Conservation (phyloP, 2,113 vertebrate species). For the Plotosus lineatus region DNA sequence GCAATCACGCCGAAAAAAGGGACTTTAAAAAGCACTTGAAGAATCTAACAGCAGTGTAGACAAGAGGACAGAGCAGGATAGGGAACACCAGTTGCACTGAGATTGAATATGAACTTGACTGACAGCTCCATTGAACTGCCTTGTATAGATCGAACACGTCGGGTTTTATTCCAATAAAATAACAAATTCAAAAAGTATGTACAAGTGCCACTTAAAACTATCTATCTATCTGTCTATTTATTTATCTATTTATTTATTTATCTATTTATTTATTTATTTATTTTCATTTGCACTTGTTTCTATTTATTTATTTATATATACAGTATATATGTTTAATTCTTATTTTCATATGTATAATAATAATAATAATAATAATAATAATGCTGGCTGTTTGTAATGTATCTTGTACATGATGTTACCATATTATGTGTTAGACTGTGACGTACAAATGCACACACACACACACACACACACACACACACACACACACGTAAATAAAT, state of each 20-base stretch:
- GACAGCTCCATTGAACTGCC: not conserved
- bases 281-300: too few relatives aligned
- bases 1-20: constrained; percentile 34
- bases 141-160: constrained; percentile 22
- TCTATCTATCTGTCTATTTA: constrained; percentile 20
- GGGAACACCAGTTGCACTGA: constrained; percentile 27
- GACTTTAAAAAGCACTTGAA: constrained; percentile 40
- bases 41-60: constrained; percentile 8
- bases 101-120: not conserved
- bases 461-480: not conserved
- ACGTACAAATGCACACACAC: constrained; percentile 23
- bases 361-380: constrained; percentile 30
- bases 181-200: constrained; percentile 43
- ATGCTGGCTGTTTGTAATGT: constrained; percentile 43
- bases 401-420: constrained; percentile 23
- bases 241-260: not conserved
- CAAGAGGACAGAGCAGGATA: not conserved
- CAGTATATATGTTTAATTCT: not conserved
- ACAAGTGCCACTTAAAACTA: constrained; percentile 73
- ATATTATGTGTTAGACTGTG: constrained; percentile 60
- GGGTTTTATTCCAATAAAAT: not conserved
- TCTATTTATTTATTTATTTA: constrained; percentile 69
- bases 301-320: not conserved
- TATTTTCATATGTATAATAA: not conserved
- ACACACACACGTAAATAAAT: not conserved